phyloP scores from a whole-genome alignment of 1,140 invertebrate species.

The Drosophila athabasca region DNA sequence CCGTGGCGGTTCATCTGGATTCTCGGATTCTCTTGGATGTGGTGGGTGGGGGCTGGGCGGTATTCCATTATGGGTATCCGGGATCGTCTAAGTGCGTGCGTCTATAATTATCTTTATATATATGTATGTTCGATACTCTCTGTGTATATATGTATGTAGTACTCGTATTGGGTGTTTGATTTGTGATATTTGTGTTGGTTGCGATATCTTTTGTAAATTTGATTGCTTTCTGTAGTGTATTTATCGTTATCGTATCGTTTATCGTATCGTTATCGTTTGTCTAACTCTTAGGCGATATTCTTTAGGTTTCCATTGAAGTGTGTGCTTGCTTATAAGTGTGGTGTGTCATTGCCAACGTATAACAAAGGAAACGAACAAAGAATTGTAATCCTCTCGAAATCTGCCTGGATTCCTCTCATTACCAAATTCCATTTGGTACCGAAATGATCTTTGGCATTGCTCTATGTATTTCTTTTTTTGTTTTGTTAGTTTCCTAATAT shows the following conservation, averaged over 20 bases:
- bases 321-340: constrained; percentile 14
- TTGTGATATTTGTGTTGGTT: constrained; percentile 24
- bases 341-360: constrained; percentile 1
- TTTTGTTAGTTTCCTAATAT: constrained; percentile 55
- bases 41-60: constrained; percentile 18
- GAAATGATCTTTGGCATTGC: constrained; percentile 11
- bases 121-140: constrained; percentile 30
- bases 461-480: constrained; percentile 8
- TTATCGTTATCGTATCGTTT: constrained; percentile 28
- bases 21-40: constrained; percentile 7
- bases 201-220: constrained; percentile 71
- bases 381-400: constrained; percentile 15
- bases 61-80: constrained; percentile 22
- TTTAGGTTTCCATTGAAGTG: constrained; percentile 48
- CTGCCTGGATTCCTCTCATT: constrained; percentile 11
- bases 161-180: background rate
- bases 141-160: constrained; percentile 1
- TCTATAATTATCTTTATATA: constrained; percentile 56
- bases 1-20: constrained; percentile 5
- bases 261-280: constrained; percentile 10
- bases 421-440: constrained; percentile 27
- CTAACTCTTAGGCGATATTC: constrained; percentile 41
- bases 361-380: constrained; percentile 38
- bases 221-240: constrained; percentile 73
- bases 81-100: constrained; percentile 63